Evolutionary conservation across 2,888 invertebrate genomes (phyloP).

Genomic region (Epinotia demarniana): DNA sequence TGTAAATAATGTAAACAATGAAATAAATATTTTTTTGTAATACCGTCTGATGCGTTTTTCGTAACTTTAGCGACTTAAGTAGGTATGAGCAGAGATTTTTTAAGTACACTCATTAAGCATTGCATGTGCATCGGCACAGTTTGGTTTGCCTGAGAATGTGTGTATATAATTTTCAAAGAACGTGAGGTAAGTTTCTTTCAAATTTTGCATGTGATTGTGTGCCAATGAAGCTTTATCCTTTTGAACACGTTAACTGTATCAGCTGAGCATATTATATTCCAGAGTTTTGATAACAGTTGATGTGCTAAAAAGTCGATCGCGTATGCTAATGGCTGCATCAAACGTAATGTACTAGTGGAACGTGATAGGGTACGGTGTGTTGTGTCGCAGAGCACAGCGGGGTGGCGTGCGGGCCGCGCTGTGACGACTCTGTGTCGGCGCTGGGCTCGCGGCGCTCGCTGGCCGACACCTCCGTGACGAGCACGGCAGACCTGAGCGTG

Average conservation of each 20-base stretch:
- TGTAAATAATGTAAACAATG: constrained; percentile 57
- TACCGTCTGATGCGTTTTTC: constrained; percentile 52
- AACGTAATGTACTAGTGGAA: background rate
- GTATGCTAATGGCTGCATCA: background rate
- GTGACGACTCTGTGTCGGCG: constrained; percentile 88
- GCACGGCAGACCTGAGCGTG: constrained; percentile 92
- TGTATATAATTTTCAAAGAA: constrained; percentile 41
- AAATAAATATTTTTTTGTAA: constrained; percentile 51
- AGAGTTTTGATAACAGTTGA: background rate
- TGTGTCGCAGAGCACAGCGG: constrained; percentile 73
- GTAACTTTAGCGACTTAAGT: constrained; percentile 44
- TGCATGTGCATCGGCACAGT: constrained; percentile 65
- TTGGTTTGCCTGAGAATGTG: constrained; percentile 61
- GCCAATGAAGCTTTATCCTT: constrained; percentile 2
- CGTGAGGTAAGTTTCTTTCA: constrained; percentile 55
- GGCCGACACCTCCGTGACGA: constrained; percentile 93
- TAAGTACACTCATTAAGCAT: constrained; percentile 47
- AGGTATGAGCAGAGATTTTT: constrained; percentile 75
- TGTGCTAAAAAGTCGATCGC: background rate
- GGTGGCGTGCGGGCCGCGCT: constrained; percentile 69
- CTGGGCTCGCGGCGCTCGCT: constrained; percentile 91
- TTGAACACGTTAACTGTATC: constrained; percentile 12
- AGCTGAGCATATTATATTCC: background rate
- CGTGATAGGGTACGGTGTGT: constrained; percentile 42
- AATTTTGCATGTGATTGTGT: constrained; percentile 47